Base-by-base conservation (phyloP, 2,797 vertebrate genomes). In the Morelia viridis region DNA sequence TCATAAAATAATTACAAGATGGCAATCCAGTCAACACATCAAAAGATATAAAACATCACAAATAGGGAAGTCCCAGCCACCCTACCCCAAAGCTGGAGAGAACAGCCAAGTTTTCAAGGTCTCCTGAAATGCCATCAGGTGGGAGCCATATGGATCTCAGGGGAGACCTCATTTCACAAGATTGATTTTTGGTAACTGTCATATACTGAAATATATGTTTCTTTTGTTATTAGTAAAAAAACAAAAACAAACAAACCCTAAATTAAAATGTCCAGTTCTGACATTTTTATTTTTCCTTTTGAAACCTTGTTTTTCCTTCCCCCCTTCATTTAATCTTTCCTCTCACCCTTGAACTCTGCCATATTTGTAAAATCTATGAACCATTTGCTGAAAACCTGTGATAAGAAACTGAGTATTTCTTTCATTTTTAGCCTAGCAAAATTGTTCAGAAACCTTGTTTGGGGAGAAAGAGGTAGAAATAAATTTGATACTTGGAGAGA, bases 291-390 rank as follows among this genome's bases (percentile, higher is more conserved):
- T 83, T 92, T 87, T 61, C 24, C 3, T 31, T 53, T 57, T 15
- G 62, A 17, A 92, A 58, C 17, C 35, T 64, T 93, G 89, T 53
- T 53, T 8, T 7, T 53, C 50, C 60, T 91, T n/a, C 8, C 26
- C 46, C 61, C 22, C 28, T 7, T 95, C 53, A 92, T 61, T 10
- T 41, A 61, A 62, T 2, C 89, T 83, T 57, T 89, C 85, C 94
- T 46, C 60, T 57, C 0, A 0, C 19, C 3, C 4, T 57, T 19
- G 76, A 46, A 80, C 41, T 80, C 19, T 80, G 76, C 41, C 76
- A 46, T 46, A 80, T 46, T 80, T 46, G 46, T 80, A 46, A 80
- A 80, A 80, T 22, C 41, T 76, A 41, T 80, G 76, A 80, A 22
- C 9, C 41, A 46, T 80, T 80, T 80, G 19, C 41, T 46, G 76